Conservation (phyloP, 2,888 invertebrate genomes). For the Phyto melanocephala region DNA sequence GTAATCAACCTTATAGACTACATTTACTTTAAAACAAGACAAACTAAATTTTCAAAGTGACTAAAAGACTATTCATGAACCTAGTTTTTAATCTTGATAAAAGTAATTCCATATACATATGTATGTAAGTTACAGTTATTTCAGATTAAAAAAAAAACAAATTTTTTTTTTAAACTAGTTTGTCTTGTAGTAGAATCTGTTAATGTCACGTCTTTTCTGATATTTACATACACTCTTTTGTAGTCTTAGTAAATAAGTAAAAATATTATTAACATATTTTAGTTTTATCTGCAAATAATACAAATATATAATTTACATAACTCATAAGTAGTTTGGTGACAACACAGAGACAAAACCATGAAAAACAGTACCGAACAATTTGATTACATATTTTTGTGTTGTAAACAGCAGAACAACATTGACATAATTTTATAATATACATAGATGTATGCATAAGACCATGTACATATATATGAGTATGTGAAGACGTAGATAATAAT, state of each 20-base stretch:
- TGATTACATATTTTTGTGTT: neutral
- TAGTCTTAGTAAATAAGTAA: neutral
- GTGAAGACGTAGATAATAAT: too few species aligned
- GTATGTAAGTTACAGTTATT: too few species aligned
- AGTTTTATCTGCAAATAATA: conserved; percentile 34
- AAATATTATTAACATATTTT: conserved; percentile 54
- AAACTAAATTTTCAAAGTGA: too few species aligned
- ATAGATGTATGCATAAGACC: neutral
- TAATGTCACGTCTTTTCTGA: conserved; percentile 2
- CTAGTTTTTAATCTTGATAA: too few species aligned
- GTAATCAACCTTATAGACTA: too few species aligned
- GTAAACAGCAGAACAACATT: conserved; percentile 44
- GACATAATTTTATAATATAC: conserved; percentile 36
- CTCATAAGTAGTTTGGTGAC: conserved; percentile 26
- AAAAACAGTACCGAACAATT: neutral
- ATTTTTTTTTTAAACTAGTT: too few species aligned
- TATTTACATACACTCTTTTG: neutral
- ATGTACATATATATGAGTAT: neutral
- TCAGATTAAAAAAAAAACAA: too few species aligned
- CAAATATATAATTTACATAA: conserved; percentile 16
- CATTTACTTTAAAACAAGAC: too few species aligned
- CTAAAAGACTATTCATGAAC: too few species aligned
- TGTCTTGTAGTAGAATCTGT: too few species aligned
- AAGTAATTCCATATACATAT: too few species aligned
- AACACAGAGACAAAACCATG: neutral